Percentiles rank a stretch among this genome's conserved stretches.
Conservation (phyloP, 2,888 invertebrate species). For the Tethea ocularis region DNA sequence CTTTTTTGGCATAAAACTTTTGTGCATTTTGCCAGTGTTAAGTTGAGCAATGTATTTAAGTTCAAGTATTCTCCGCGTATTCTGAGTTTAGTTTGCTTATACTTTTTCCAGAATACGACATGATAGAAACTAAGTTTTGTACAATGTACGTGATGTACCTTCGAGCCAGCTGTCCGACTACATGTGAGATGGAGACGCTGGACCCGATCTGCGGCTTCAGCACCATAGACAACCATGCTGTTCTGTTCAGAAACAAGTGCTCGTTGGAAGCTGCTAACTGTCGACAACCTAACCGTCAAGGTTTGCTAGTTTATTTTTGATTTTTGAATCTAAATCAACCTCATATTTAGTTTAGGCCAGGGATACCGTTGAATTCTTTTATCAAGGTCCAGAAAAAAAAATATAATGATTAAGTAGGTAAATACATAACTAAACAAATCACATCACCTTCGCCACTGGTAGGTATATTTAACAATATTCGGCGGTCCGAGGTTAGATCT, state of each 20-base stretch:
- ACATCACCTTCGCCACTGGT: no score
- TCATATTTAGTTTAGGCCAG: background rate
- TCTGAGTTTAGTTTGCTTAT: no score
- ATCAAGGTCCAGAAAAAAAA: no score
- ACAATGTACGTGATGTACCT: constrained; percentile 43
- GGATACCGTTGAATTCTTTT: no score
- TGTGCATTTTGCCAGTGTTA: no score
- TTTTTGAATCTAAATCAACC: background rate
- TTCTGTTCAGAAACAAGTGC: constrained; percentile 53
- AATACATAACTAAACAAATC: no score
- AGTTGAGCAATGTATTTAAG: no score
- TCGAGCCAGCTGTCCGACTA: constrained; percentile 39
- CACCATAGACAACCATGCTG: constrained; percentile 31
- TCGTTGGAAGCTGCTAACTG: constrained; percentile 50
- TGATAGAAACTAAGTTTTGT: constrained; percentile 46
- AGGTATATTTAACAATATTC: no score
- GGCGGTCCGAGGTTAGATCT: no score
- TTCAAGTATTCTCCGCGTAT: no score
- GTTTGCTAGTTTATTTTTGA: constrained; percentile 30
- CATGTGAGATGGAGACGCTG: constrained; percentile 31
- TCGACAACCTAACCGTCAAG: constrained; percentile 27
- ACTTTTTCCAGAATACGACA: constrained; percentile 52
- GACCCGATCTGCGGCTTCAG: constrained; percentile 47
- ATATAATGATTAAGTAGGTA: no score
- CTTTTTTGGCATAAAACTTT: no score